Evolutionary conservation across 2,797 vertebrate species (phyloP).

Genomic region (Rhincodon typus): DNA sequence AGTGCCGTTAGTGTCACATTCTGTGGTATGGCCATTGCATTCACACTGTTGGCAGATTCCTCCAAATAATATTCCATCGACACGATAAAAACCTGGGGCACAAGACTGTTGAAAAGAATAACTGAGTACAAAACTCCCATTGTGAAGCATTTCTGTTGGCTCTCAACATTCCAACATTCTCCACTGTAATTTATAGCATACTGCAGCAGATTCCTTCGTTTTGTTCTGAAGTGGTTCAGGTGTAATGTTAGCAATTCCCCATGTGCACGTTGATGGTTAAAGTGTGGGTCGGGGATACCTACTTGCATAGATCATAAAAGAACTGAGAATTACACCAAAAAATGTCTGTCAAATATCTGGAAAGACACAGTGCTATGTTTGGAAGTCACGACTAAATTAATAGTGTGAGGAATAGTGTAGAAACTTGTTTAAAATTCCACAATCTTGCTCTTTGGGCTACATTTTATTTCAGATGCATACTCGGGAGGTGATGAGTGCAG

Average conservation of each 20-base stretch:
- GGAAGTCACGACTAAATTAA: neutral
- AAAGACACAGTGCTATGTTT: neutral
- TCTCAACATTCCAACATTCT: too few species aligned
- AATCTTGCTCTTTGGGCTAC: neutral
- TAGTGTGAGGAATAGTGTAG: neutral
- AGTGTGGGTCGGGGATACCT: neutral
- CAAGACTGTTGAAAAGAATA: slow-evolving; percentile 62
- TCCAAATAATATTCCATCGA: slow-evolving; percentile 81
- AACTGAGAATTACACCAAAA: neutral
- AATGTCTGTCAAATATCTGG: neutral
- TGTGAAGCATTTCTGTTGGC: neutral
- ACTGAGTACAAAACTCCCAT: neutral
- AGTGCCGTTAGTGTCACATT: slow-evolving; percentile 71
- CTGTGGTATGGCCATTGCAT: slow-evolving; percentile 71
- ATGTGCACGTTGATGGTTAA: neutral
- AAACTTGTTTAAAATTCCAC: neutral
- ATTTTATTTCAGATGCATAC: neutral
- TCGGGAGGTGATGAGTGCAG: neutral
- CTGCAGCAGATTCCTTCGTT: neutral
- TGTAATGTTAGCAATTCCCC: neutral
- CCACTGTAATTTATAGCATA: neutral
- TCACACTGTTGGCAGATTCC: slow-evolving; percentile 85
- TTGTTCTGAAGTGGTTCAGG: neutral
- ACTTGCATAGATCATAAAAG: neutral
- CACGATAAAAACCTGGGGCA: slow-evolving; percentile 75